These are phyloP conservation scores for Lampris incognitus DNA, from an alignment of 2,113 vertebrate genomes.

Conservation along the genomic window DNA sequence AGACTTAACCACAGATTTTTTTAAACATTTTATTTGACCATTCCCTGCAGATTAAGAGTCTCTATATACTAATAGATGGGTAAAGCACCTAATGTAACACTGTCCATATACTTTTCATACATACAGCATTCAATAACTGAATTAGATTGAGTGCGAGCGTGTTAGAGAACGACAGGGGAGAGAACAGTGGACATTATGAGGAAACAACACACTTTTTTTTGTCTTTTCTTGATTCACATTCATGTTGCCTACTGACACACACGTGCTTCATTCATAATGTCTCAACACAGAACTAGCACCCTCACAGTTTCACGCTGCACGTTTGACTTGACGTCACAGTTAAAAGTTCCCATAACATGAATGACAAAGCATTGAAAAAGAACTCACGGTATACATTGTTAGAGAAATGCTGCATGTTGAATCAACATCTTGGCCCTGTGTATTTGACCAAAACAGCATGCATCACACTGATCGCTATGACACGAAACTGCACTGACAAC, in stretches of 20 bases:
- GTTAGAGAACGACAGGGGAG: too few relatives aligned
- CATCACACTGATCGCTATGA: background rate
- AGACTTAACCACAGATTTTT: too few relatives aligned
- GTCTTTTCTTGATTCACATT: conserved; percentile 41
- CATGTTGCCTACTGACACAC: conserved; percentile 37
- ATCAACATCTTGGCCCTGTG: background rate
- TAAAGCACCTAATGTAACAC: too few relatives aligned
- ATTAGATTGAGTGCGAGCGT: too few relatives aligned
- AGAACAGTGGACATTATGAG: background rate
- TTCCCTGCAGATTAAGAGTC: too few relatives aligned
- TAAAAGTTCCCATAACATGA: conserved; percentile 1
- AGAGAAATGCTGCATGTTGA: background rate
- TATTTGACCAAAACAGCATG: conserved; percentile 29
- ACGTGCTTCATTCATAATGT: background rate
- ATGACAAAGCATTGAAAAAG: background rate
- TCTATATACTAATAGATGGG: too few relatives aligned
- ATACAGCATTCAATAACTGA: too few relatives aligned
- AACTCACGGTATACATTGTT: background rate
- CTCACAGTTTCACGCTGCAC: background rate
- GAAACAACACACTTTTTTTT: background rate
- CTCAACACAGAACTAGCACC: conserved; percentile 6
- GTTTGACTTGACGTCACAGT: background rate
- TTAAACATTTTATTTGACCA: too few relatives aligned
- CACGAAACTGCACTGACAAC: background rate
- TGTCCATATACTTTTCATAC: too few relatives aligned